Conservation (phyloP, 2,113 vertebrate species). For the Equus przewalskii region DNA sequence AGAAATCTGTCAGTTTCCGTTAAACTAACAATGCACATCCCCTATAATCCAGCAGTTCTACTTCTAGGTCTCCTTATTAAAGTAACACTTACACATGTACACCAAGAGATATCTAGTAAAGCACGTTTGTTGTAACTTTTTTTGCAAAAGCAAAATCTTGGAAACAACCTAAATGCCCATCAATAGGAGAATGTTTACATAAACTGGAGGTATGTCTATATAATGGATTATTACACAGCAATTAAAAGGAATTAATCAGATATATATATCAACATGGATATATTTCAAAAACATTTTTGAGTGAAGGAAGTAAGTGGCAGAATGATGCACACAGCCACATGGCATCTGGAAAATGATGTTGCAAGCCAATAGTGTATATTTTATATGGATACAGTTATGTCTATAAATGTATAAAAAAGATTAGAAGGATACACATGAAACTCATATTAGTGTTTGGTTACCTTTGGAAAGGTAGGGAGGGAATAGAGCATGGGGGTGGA, state of each 20-base stretch:
- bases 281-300: conserved; percentile 35
- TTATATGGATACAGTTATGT: neutral
- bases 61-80: conserved; percentile 10
- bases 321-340: neutral
- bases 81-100: neutral
- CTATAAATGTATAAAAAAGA: neutral
- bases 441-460: conserved; percentile 2
- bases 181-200: neutral
- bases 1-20: neutral
- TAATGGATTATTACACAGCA: neutral
- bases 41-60: neutral
- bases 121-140: neutral
- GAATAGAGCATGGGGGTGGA: neutral
- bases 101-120: neutral
- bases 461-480: neutral
- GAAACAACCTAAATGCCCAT: neutral
- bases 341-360: conserved; percentile 7
- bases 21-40: neutral
- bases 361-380: neutral
- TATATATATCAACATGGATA: neutral
- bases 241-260: conserved; percentile 16
- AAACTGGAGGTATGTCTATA: neutral
- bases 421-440: neutral
- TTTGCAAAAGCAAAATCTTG: conserved; percentile 27
- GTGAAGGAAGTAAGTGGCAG: conserved; percentile 14